Base-by-base conservation (phyloP, 2,888 invertebrate genomes). In the Nudaria mundana region DNA sequence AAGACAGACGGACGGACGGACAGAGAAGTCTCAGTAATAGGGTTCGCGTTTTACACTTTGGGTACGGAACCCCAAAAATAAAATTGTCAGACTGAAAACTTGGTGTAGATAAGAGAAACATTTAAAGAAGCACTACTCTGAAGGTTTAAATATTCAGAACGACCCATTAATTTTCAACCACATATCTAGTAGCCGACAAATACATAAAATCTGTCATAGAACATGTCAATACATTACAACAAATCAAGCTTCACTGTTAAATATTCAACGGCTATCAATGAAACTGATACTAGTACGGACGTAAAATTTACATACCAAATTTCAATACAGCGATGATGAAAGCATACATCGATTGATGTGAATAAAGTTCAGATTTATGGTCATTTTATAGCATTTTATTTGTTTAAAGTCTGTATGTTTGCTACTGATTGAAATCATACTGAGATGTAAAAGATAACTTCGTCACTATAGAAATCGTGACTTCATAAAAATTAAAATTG, bases 191-290 rank as follows among this genome's bases (percentile, higher is more conserved):
- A 26, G 31, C 37, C 5, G 30, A 12, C 37, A 16, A 16, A 39
- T 39, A 33, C 22, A 39, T 39, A 23, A 33, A 31, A 39, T 32
- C 28, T 39, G 38, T 33, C 37, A 30, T n/a, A 16, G 12, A 16
- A 30, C 30, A 23, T 16, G 30, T 22, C 30, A 24, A 16, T 32
- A 22, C n/a, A 14, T 18, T 40, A 32, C 15, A 28, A 33, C 39
- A 18, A 29, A 40, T 34, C 34, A 40, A 35, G 20, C 30, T 28
- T 1, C 5, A 16, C 30, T 30, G 29, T 14, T 40, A 13, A 30
- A 40, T 40, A 40, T 40, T 40, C 34, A 34, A 30, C 16, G 30
- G 34, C 18, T 12, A 18, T 29, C 28, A 37, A 30, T 22, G 30
- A 33, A 33, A 33, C 11, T 8, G 24, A 32, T 37, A 23, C 15